phyloP scores from a whole-genome alignment of 2,113 vertebrate species.

The Xerus inauris region DNA sequence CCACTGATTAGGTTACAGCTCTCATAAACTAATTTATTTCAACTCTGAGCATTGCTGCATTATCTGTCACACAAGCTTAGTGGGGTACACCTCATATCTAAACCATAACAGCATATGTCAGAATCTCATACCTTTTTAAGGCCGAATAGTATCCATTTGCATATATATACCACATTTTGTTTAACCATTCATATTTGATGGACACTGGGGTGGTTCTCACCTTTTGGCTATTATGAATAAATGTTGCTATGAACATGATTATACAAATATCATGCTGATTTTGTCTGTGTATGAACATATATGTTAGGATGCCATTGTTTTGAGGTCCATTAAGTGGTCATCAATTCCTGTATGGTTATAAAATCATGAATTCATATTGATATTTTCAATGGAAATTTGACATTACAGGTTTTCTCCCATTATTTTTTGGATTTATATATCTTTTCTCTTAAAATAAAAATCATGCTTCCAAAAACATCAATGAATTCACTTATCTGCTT shows the following conservation, averaged over 20 bases:
- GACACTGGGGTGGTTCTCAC: background rate
- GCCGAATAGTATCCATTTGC: background rate
- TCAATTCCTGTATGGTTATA: background rate
- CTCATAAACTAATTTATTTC: too few relatives aligned
- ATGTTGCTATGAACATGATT: background rate
- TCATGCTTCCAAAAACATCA: conserved; percentile 5
- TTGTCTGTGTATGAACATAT: background rate
- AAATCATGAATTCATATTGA: background rate
- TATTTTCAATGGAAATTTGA: background rate
- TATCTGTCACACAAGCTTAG: too few relatives aligned
- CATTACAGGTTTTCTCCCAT: background rate
- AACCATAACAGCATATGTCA: background rate
- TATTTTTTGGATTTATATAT: background rate
- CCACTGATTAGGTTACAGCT: too few relatives aligned
- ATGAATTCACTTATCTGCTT: background rate
- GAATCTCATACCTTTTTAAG: background rate
- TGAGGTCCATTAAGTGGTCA: background rate
- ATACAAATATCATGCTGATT: background rate
- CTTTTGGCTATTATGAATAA: background rate
- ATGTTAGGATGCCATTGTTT: background rate
- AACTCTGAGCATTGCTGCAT: too few relatives aligned
- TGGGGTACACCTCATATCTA: too few relatives aligned
- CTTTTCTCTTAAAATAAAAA: conserved; percentile 6
- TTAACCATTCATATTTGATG: background rate
- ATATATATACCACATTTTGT: background rate